Evolutionary conservation across 2,888 invertebrate genomes (phyloP).

Genomic region (Troilus luridus): DNA sequence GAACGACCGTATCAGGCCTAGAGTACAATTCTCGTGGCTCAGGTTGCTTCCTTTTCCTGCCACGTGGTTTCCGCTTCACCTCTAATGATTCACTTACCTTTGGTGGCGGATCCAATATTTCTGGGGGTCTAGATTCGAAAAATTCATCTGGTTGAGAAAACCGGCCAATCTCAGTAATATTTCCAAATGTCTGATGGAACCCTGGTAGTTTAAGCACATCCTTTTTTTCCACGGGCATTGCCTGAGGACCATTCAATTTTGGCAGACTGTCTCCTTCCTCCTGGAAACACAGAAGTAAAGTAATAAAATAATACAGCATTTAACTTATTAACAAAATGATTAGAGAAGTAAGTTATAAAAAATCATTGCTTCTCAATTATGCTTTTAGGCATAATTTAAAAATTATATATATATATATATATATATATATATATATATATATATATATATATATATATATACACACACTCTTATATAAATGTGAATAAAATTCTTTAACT

Average conservation of each 20-base stretch:
- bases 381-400: background rate
- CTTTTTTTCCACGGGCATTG: constrained; percentile 58
- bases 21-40: constrained; percentile 61
- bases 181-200: constrained; percentile 88
- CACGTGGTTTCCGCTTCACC: constrained; percentile 62
- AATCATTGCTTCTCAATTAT: background rate
- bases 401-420: no score
- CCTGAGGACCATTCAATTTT: constrained; percentile 59
- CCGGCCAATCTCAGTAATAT: constrained; percentile 84
- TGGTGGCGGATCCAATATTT: constrained; percentile 61
- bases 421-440: no score
- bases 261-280: constrained; percentile 63
- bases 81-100: constrained; percentile 55
- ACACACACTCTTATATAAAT: no score
- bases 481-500: no score
- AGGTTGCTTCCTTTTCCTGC: constrained; percentile 63
- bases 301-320: background rate
- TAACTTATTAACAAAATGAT: background rate
- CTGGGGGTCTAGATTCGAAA: constrained; percentile 68
- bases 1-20: constrained; percentile 57
- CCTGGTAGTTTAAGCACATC: constrained; percentile 66
- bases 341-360: background rate
- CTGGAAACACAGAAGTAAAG: background rate
- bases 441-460: no score
- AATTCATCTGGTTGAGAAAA: constrained; percentile 80